Conservation (phyloP, 1,140 invertebrate species). For the Gryllus bimaculatus region DNA sequence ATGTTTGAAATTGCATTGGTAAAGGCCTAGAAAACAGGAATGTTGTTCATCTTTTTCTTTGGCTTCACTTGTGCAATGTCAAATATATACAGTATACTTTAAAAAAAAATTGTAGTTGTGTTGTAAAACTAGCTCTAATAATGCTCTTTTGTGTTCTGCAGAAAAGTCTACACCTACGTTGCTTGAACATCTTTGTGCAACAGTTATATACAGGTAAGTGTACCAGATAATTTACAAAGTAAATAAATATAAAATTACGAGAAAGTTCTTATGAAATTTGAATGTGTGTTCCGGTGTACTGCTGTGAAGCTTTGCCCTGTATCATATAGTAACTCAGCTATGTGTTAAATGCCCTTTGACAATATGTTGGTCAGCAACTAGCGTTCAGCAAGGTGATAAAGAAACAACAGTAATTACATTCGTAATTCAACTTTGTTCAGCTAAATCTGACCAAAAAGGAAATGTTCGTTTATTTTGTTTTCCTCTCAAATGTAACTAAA, state of each 20-base stretch:
- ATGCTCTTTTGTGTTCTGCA: conserved; percentile 35
- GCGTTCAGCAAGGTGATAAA: too few relatives aligned
- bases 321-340: neutral
- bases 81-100: neutral
- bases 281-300: neutral
- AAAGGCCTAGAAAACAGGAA: too few relatives aligned
- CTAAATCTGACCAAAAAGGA: too few relatives aligned
- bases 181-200: conserved; percentile 47
- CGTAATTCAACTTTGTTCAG: too few relatives aligned
- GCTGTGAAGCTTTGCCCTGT: neutral
- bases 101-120: too few relatives aligned
- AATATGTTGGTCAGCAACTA: neutral
- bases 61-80: neutral
- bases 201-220: too few relatives aligned
- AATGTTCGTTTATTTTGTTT: too few relatives aligned
- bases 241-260: conserved; percentile 9
- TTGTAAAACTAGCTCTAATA: neutral
- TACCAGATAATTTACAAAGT: neutral
- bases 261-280: neutral
- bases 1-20: neutral
- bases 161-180: conserved; percentile 87
- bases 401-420: too few relatives aligned
- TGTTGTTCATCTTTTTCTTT: neutral
- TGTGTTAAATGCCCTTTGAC: neutral
- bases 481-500: too few relatives aligned